Evolutionary conservation across 2,113 vertebrate species (phyloP), one percentile per base, ranked within the genome.

Genomic region (Tychaedon coryphoeus): DNA sequence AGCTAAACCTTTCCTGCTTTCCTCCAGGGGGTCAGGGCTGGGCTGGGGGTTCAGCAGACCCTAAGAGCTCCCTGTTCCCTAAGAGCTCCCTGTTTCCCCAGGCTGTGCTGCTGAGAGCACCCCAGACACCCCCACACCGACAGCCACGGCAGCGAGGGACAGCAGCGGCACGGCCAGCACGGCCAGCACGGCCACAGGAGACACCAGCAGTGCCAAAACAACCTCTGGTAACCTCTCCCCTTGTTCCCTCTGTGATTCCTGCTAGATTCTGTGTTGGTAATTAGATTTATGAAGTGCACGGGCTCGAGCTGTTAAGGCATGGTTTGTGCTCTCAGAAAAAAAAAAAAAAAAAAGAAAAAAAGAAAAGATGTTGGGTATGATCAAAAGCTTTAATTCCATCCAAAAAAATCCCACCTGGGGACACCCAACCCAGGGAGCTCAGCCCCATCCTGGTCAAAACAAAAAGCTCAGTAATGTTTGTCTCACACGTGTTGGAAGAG

Each of bases 41-140:
- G 57, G 34, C 2, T 7, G 29, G 56, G 42, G 48, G 24, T 2
- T 10, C 7, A 3, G 23, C 73, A 88, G 29, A 70, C 19, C 54
- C 56, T 57, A 14, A 34, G 56, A 36, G 66, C 25, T 56, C 31
- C 19, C 54, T 22, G 2, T 56, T 20, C 29, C 73, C 56, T 57
- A 14, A 34, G 56, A 36, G 66, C 26, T 57, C 20, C 31, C 33
- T n/a, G 8, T 57, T n/a, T 24, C 73, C 54, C 2, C 90, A 96
- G 96, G 92, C 6, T 72, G n/a, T 0, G 0, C 50, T 4, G 56
- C 31, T 9, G 92, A 25, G 48, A 85, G 4, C 95, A 0, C 38
- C 0, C 31, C 33, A 6, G 25, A 2, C 2, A 1, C 12, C 24
- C 2, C 71, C 2, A 2, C 8, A 0, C 0, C 0, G 1, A 1